phyloP scores from a whole-genome alignment of 2,113 vertebrate genomes.

The Panurus biarmicus region DNA sequence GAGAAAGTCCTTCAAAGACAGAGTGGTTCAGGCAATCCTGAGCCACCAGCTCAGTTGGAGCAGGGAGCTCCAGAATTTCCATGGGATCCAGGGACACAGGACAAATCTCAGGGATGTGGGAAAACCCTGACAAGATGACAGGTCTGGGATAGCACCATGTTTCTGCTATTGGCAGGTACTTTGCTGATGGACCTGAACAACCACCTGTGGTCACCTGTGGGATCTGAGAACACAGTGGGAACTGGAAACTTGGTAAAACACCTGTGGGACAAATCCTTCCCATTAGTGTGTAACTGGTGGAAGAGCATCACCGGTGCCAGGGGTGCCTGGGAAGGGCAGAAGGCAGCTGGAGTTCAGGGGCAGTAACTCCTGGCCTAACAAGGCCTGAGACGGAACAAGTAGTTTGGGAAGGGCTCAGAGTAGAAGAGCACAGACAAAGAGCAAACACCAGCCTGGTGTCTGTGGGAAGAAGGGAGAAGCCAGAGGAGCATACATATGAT shows the following conservation, averaged over 20 bases:
- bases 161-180: background rate
- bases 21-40: background rate
- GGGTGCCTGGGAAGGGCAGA: background rate
- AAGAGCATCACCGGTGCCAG: background rate
- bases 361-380: background rate
- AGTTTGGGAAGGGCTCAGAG: background rate
- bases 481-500: accelerated
- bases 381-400: accelerated
- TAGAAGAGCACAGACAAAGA: background rate
- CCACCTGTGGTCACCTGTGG: background rate
- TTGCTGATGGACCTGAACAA: background rate
- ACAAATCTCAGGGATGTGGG: background rate
- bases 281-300: accelerated
- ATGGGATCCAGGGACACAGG: background rate
- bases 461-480: background rate
- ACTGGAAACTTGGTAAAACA: background rate
- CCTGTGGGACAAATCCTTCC: background rate
- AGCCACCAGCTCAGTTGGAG: accelerated
- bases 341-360: background rate
- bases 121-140: background rate
- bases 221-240: background rate
- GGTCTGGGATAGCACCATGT: background rate
- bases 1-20: background rate
- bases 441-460: accelerated
- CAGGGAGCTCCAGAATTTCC: background rate